Base-by-base conservation (phyloP, 1,140 invertebrate genomes). In the Brachionus plicatilis region DNA sequence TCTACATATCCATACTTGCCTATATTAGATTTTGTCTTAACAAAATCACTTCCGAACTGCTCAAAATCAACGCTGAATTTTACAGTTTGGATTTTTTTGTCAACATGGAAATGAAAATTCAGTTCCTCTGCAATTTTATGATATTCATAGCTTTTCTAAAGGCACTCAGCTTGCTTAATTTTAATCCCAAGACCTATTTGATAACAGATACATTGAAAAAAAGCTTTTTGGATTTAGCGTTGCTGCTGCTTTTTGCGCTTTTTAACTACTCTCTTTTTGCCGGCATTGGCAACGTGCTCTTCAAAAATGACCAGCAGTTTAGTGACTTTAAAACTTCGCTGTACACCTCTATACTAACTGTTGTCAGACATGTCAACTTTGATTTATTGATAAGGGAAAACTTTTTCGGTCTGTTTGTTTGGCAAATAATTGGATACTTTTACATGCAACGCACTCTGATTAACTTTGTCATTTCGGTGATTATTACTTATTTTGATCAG, bases 141-240 rank as follows among this genome's bases (percentile, higher is more conserved):
- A 60, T 80, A n/a, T 60, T 80, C 43, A 17, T 80, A 80, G 33
- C 50, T 12, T 80, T 80, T 80, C 41, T 80, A 41, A 80, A 80
- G 43, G 29, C 43, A 14, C 33, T 80, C 2, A 80, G 43, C 14
- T 37, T 80, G 14, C 33, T 60, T 2, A 60, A 66, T 37, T 80
- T 80, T 24, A 80, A 80, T 65, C 78, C 50, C 12, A 80, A 80
- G 29, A 65, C 78, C 37, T 80, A 65, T 80, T 66, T 80, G 37
- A 60, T 80, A 17, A 80, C 50, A 1, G 50, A 80, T 1, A 80
- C 78, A n/a, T 1, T 80, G 20, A 37, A 41, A 41, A 80, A 65
- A 41, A 33, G 50, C 27, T 45, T 60, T 37, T 17, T 60, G 2
- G 78, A 66, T 45, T 9, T 66, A 45, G 41, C n/a, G 60, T 1